Base-by-base conservation (phyloP, 2,113 vertebrate species). In the Mormoops blainvillei region DNA sequence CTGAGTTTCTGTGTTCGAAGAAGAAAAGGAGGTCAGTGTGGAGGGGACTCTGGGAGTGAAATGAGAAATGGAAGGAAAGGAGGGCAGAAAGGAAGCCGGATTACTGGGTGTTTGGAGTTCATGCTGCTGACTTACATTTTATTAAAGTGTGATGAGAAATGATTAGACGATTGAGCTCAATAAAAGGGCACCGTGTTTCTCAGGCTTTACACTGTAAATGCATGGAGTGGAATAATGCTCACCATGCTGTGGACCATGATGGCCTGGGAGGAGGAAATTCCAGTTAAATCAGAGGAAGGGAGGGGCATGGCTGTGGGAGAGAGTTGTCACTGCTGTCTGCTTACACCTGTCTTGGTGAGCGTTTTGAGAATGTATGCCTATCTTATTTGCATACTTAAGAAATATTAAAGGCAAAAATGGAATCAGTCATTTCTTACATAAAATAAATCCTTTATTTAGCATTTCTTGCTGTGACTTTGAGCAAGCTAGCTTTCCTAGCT, bases 371-470 rank as follows among this genome's bases (percentile, higher is more conserved):
- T 78, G 13, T 71, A 50, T 41, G 83, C 43, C 20, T 54, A 52
- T 33, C 13, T 36, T 77, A 48, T 83, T 81, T 91, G 43, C n/a
- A 1, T 36, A 83, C 52, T 74, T 86, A 77, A 73, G 16, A 93
- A 81, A 73, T 83, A 38, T n/a, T 90, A 83, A 87, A 89, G 38
- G 13, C 3, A 86, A 84, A 96, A 26, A 13, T 50, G 50, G 8
- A 48, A 78, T 89, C n/a, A 73, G 18, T 41, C 28, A 28, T 33
- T 94, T 33, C 68, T 83, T 36, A 90, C 12, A 19, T 1, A 70
- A 67, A n/a, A 88, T 89, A 38, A 54, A n/a, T 38, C 36, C 7
- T 14, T 84, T 67, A 54, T 31, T 45, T 74, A 50, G 33, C 68
- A 56, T 91, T 85, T 16, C 4, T 38, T 93, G 43, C 22, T 76